Evolutionary conservation across 2,888 invertebrate species (phyloP).

Genomic region (Cheiracanthium punctorium): DNA sequence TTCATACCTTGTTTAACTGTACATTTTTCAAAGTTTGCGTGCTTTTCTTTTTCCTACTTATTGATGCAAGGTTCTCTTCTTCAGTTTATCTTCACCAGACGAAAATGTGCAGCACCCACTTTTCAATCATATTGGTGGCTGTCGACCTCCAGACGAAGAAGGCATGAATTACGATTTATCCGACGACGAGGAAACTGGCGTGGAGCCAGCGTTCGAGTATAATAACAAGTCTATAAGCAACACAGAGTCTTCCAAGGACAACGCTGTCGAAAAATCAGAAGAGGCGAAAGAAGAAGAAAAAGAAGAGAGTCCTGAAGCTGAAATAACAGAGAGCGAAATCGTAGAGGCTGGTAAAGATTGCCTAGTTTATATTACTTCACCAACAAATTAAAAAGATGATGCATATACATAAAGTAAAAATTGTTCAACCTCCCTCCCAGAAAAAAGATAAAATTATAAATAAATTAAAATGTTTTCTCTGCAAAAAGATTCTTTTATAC

Average conservation of each 20-base stretch:
- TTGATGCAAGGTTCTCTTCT: too few relatives aligned
- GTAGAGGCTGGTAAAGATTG: slow-evolving; percentile 26
- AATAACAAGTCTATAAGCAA: slow-evolving; percentile 42
- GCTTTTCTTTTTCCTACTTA: too few relatives aligned
- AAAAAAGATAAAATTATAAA: too few relatives aligned
- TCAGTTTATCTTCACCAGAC: slow-evolving; percentile 26
- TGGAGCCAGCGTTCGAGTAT: slow-evolving; percentile 54
- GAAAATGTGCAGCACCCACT: slow-evolving; percentile 14
- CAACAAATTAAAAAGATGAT: too few relatives aligned
- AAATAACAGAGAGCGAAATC: neutral
- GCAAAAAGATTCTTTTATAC: too few relatives aligned
- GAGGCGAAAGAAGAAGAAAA: neutral
- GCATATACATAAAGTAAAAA: too few relatives aligned
- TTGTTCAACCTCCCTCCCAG: too few relatives aligned
- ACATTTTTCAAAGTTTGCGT: too few relatives aligned
- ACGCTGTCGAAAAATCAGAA: neutral
- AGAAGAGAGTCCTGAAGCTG: neutral
- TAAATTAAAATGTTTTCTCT: too few relatives aligned
- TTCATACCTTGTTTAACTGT: too few relatives aligned
- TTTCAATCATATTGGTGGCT: slow-evolving; percentile 40
- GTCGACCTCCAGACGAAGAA: slow-evolving; percentile 30
- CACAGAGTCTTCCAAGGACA: slow-evolving; percentile 47
- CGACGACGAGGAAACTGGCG: slow-evolving; percentile 46
- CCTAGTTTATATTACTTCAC: too few relatives aligned
- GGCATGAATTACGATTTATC: slow-evolving; percentile 29